Base-by-base conservation (phyloP, 2,888 invertebrate genomes). In the Epirrhoe tristata region DNA sequence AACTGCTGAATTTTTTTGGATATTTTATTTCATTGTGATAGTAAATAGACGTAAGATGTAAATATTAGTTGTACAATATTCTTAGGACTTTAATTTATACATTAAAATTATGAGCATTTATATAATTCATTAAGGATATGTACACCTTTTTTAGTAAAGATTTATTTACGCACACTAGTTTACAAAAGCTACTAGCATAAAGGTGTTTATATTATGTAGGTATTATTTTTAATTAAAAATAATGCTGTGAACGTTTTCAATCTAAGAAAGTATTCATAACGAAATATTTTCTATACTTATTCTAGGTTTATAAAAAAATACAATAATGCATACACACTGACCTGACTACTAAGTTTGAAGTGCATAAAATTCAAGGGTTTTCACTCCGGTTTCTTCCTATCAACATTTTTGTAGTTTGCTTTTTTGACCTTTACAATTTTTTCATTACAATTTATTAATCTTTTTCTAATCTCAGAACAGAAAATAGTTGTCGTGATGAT, bases 41-140 rank as follows among this genome's bases (percentile, higher is more conserved):
- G 80, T 91, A 91, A 91, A 88, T 90, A 91, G 89, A 90, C 83
- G 86, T 87, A 89, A 87, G 85, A 89, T 89, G 89, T 91, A 90
- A 91, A 91, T 91, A 88, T 80, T 86, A 87, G 85, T 88, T 86
- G 82, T 89, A 90, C 86, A 90, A 80, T 87, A 85, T 84, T 82
- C 74, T 80, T 84, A 77, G 82, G 74, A 76, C 75, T 79, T 78
- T 67, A 68, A 78, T 78, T 85, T 87, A 82, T 88, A 91, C 89
- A 87, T 81, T 89, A 85, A 73, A 83, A 81, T 86, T 87, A 92
- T 91, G 91, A 92, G 91, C 91, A 88, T 89, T 87, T 86, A 82
- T 84, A 80, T 84, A 81, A 77, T 81, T 74, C 71, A 75, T 79
- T 79, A 81, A 80, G 89, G 91, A 91, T 93, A 93, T 93, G 90